Percentiles rank a stretch among this genome's conserved stretches.
Evolutionary conservation across 1,140 invertebrate species (phyloP).

Genomic region (Nylanderia fulva): DNA sequence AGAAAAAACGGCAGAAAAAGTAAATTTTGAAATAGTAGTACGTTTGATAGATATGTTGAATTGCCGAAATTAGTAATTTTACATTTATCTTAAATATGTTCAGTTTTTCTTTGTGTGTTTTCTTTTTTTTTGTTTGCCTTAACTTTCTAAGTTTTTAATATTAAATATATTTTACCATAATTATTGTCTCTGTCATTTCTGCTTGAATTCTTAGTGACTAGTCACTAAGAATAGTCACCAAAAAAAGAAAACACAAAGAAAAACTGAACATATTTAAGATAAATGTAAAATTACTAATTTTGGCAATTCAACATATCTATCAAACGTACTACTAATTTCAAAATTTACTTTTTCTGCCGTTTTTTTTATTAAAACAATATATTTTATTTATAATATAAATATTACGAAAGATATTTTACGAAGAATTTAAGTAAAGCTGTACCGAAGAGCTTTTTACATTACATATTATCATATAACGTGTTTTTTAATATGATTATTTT

Average conservation of each 20-base stretch:
- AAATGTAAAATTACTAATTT: constrained; percentile 22
- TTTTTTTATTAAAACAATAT: not conserved
- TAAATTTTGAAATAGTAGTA: constrained; percentile 14
- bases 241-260: not conserved
- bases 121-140: not conserved
- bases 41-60: constrained; percentile 26
- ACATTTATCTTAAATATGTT: constrained; percentile 22
- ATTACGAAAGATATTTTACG: constrained; percentile 8
- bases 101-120: not conserved
- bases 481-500: not conserved
- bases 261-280: constrained; percentile 20
- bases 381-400: constrained; percentile 18
- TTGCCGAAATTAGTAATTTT: constrained; percentile 17
- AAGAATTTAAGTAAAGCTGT: not conserved
- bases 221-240: too few species aligned
- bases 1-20: not conserved
- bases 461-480: not conserved
- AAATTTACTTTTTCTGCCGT: not conserved
- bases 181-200: constrained; percentile 55
- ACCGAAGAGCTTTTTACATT: constrained; percentile 20
- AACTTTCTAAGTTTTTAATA: constrained; percentile 49
- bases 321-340: not conserved
- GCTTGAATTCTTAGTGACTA: constrained; percentile 35
- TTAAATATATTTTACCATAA: constrained; percentile 58
- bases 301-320: constrained; percentile 24